Base-by-base conservation (phyloP, 2,113 vertebrate species). In the Puntigrus tetrazona region DNA sequence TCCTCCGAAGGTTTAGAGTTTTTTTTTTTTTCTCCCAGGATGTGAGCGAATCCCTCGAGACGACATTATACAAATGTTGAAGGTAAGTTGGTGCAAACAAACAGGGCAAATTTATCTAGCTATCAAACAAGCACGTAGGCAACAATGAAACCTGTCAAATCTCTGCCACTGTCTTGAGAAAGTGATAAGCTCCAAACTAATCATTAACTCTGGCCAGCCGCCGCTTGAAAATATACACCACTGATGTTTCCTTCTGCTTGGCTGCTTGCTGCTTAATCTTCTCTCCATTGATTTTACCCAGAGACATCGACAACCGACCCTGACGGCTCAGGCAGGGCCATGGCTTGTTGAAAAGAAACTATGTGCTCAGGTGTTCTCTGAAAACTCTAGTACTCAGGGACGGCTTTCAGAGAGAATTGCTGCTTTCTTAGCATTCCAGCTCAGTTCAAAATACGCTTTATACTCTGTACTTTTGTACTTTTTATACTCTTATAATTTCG, bases 261-360 rank as follows among this genome's bases (percentile, higher is more conserved):
- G 77, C 72, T 57, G 88, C 81, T 70, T 74, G 78, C 87, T 79
- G 80, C 87, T 88, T 86, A 88, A 89, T 89, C 84, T 84, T 75
- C 83, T 76, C 70, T 47, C 20, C 72, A 89, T 88, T 81, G 88
- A 88, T 86, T 85, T 73, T 70, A 52, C 14, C 10, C 31, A 72
- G 65, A 16, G 47, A 87, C 73, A 87, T 85, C 81, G 80, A 79
- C 75, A 82, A 25, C 50, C 14, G 8, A 41, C 81, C 81, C 81
- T 79, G 85, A 79, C 45, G 55, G 50, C 61, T 70, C 70, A 65
- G 55, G 55, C 87, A 59, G 75, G 72, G 57, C 80, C 47, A 38
- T 36, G 11, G 69, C n/a, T 36, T 75, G 27, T 45, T 84, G 78
- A 14, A 86, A 74, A 87, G 85, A 85, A 82, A 87, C 83, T 78